Base-by-base conservation (phyloP, 1,140 invertebrate genomes). In the Sycophaga agraensis region DNA sequence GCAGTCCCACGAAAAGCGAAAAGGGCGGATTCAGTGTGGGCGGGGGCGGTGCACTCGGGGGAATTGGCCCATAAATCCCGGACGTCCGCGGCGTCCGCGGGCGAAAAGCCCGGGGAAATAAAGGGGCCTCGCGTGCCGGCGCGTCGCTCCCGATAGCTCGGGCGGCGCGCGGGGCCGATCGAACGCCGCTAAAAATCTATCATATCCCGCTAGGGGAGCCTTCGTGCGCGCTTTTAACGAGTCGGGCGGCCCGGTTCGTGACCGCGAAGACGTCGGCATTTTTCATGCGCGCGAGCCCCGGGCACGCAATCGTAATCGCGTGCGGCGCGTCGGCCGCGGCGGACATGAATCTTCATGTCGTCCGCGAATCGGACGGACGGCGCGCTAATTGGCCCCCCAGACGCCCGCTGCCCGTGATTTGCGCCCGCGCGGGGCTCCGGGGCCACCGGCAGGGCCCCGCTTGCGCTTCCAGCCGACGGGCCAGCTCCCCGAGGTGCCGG, bases 221-320 rank as follows among this genome's bases (percentile, higher is more conserved):
- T 55, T 54, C 59, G 58, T 60, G 58, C 58, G 24, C 58, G 48
- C 37, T 37, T 53, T 43, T 45, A 60, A 53, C 58, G 58, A 60
- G 58, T 53, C 40, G 3, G n/a, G n/a, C n/a, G n/a, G n/a, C n/a
- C n/a, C n/a, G n/a, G n/a, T n/a, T n/a, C n/a, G n/a, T n/a, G n/a
- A n/a, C n/a, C n/a, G n/a, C n/a, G n/a, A n/a, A n/a, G n/a, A n/a
- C n/a, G n/a, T n/a, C n/a, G n/a, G n/a, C n/a, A n/a, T n/a, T n/a
- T n/a, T n/a, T n/a, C n/a, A n/a, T n/a, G n/a, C 34, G 5, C 31
- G n/a, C 48, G 40, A 19, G 19, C 50, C 50, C 14, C 34, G 31
- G 9, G 8, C 21, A 46, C 21, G 9, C 49, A 3, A 2, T 39
- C 35, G 6, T 4, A 2, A 2, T 14, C 35, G 4, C 35, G 4